Conservation (phyloP, 1,140 invertebrate species). For the Antheraea mylitta region DNA sequence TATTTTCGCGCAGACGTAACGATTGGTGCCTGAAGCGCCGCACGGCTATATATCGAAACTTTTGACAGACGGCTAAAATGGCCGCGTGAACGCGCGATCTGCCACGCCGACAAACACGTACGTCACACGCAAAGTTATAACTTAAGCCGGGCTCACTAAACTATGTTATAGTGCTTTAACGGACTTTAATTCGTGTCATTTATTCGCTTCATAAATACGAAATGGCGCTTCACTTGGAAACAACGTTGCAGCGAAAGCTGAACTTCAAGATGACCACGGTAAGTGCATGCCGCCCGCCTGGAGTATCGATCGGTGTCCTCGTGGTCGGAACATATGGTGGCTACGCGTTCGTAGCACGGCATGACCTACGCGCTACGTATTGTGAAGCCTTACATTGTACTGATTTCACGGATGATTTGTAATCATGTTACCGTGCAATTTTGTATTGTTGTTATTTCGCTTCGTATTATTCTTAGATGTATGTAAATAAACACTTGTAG, state of each 20-base stretch:
- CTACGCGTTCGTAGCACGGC: constrained; percentile 55
- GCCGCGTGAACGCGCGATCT: constrained; percentile 70
- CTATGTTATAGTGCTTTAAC: constrained; percentile 65
- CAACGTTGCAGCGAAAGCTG: constrained; percentile 72
- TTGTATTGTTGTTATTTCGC: background rate
- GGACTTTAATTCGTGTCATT: constrained; percentile 28
- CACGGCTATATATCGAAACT: constrained; percentile 45
- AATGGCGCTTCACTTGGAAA: constrained; percentile 75
- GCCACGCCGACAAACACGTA: constrained; percentile 59
- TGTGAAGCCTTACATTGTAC: constrained; percentile 20
- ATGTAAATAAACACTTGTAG: constrained; percentile 74
- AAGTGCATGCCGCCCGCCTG: constrained; percentile 64
- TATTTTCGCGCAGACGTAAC: constrained; percentile 70
- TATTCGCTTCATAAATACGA: constrained; percentile 34
- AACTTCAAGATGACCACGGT: constrained; percentile 77
- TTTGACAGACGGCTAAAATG: constrained; percentile 73
- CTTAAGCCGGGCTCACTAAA: constrained; percentile 44
- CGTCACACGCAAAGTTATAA: constrained; percentile 61
- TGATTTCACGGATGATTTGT: constrained; percentile 16
- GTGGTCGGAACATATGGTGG: constrained; percentile 69
- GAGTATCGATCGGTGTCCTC: constrained; percentile 66
- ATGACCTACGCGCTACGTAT: constrained; percentile 39
- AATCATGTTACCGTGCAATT: constrained; percentile 25
- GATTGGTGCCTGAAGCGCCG: constrained; percentile 57
- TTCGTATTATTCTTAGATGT: constrained; percentile 25